Evolutionary conservation across 2,888 invertebrate genomes (phyloP).

Genomic region (Poecilus cupreus): DNA sequence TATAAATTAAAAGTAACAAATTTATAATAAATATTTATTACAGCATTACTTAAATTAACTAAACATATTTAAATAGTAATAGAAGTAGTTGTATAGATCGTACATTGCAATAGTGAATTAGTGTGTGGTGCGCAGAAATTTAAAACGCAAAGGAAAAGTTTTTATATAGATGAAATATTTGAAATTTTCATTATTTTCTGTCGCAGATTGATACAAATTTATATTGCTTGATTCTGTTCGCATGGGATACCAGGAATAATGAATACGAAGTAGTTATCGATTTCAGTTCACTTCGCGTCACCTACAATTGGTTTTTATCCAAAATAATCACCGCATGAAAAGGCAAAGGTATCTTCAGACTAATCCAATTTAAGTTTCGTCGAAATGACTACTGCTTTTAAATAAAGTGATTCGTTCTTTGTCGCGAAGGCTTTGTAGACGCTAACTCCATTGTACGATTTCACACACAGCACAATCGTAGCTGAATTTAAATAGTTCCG

Average conservation of each 20-base stretch:
- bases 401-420: constrained; percentile 45
- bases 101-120: no score
- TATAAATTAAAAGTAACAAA: no score
- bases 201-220: neutral
- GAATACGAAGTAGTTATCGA: constrained; percentile 14
- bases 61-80: no score
- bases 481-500: constrained; percentile 71
- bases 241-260: neutral
- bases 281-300: neutral
- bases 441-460: constrained; percentile 69
- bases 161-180: no score
- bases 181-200: neutral
- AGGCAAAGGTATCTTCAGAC: constrained; percentile 16
- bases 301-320: constrained; percentile 4
- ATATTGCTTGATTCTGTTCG: neutral
- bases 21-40: no score
- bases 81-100: no score
- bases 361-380: constrained; percentile 53
- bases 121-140: no score
- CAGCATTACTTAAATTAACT: no score
- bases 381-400: constrained; percentile 47
- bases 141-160: no score
- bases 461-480: constrained; percentile 71
- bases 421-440: constrained; percentile 16
- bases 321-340: constrained; percentile 27